A percentile compares a stretch with the other conserved stretches of the same genome.
Evolutionary conservation across 2,888 invertebrate species (phyloP).

Genomic region (Schizotus pectinicornis): DNA sequence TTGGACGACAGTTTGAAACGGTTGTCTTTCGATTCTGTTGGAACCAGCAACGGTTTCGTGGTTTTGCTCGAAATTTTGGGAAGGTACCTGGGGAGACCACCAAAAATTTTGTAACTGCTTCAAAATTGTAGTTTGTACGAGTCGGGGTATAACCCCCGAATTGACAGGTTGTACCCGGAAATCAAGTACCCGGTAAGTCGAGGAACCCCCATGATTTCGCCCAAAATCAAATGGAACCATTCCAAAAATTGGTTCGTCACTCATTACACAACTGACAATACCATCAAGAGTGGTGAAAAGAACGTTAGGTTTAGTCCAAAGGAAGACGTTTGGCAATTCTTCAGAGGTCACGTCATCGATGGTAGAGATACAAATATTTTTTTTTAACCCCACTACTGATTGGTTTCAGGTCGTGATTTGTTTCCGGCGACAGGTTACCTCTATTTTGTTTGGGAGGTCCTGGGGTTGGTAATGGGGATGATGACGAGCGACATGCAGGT

Average conservation of each 20-base stretch:
- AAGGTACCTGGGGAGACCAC: constrained; percentile 3
- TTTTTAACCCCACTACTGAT: too few species aligned
- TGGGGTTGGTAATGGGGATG: constrained; percentile 56
- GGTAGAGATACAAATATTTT: constrained; percentile 58
- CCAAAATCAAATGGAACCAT: constrained; percentile 88
- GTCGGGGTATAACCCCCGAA: constrained; percentile 75
- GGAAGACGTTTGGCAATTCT: constrained; percentile 73
- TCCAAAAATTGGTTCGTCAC: constrained; percentile 76
- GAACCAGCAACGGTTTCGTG: background rate
- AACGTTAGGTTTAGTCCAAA: constrained; percentile 60
- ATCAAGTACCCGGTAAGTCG: constrained; percentile 83
- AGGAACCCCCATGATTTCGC: constrained; percentile 59
- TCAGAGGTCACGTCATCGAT: constrained; percentile 84
- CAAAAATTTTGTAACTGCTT: background rate
- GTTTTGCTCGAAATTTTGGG: constrained; percentile 5
- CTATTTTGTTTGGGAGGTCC: constrained; percentile 62
- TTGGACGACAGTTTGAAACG: background rate
- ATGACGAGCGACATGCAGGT: constrained; percentile 60
- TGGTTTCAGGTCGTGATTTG: constrained; percentile 49
- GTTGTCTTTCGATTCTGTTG: background rate
- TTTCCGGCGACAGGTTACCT: constrained; percentile 68
- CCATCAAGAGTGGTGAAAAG: constrained; percentile 67
- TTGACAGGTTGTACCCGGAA: constrained; percentile 78
- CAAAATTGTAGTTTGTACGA: constrained; percentile 70
- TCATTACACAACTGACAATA: background rate